phyloP scores from a whole-genome alignment of 2,113 vertebrate genomes.

The Girardinichthys multiradiatus region DNA sequence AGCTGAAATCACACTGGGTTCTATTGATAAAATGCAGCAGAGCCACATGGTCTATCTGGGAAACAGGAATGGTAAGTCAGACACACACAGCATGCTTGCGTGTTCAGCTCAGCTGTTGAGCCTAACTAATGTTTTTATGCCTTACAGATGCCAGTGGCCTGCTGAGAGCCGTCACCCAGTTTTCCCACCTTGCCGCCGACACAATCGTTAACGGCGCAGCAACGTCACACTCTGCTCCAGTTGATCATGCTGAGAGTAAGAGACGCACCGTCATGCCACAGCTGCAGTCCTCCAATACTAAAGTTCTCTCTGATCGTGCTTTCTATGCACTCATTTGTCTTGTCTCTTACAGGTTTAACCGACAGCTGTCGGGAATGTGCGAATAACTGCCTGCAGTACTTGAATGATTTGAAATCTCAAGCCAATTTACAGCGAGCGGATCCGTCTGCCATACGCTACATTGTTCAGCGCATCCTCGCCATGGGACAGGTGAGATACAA shows the following conservation, averaged over 20 bases:
- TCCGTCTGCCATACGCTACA: constrained; percentile 67
- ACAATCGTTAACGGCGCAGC: constrained; percentile 87
- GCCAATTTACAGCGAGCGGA: constrained; percentile 76
- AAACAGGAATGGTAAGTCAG: constrained; percentile 77
- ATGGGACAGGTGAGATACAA: constrained; percentile 83
- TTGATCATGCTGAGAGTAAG: constrained; percentile 91
- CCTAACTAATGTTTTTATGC: neutral
- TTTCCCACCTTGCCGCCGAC: constrained; percentile 88
- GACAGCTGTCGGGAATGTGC: constrained; percentile 90
- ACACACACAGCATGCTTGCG: neutral
- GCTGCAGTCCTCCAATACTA: neutral
- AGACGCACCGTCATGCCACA: constrained; percentile 8
- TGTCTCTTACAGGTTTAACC: constrained; percentile 75
- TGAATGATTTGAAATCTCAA: constrained; percentile 83
- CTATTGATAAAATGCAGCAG: constrained; percentile 84
- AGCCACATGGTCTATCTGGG: constrained; percentile 78
- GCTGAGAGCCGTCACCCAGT: constrained; percentile 85
- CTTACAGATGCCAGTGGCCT: constrained; percentile 81
- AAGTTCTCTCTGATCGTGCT: no score
- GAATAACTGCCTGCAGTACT: constrained; percentile 83
- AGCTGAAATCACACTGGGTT: constrained; percentile 79
- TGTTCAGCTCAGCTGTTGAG: neutral
- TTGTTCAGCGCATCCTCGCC: constrained; percentile 80
- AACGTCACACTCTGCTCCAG: constrained; percentile 85
- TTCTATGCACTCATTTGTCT: no score